These are phyloP conservation scores for Panthera leo DNA, from an alignment of 2,113 vertebrate genomes.

Conservation along the genomic window DNA sequence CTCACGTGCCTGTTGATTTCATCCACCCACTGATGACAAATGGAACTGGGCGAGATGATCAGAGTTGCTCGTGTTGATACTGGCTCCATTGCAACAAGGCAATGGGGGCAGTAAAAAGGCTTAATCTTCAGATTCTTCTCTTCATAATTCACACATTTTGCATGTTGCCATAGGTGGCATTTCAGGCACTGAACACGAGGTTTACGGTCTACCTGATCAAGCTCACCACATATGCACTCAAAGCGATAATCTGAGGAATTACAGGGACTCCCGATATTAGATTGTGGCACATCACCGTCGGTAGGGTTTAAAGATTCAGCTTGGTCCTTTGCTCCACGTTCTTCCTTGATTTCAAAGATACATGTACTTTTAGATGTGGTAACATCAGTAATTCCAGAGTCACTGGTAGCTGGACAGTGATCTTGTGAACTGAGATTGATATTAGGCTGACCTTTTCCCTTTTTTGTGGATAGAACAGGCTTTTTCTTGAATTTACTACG, in stretches of 20 bases:
- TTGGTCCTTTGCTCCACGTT: constrained; percentile 18
- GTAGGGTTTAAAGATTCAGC: constrained; percentile 61
- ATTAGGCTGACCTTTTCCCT: constrained; percentile 50
- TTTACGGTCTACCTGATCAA: constrained; percentile 92
- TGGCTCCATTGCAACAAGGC: constrained; percentile 97
- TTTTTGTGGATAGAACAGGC: constrained; percentile 1
- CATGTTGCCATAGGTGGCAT: constrained; percentile 97
- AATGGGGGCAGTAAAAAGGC: constrained; percentile 98
- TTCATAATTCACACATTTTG: constrained; percentile 97
- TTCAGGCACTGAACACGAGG: constrained; percentile 98
- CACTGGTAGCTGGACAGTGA: constrained; percentile 38
- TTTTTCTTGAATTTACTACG: constrained; percentile 64
- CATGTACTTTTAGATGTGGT: constrained; percentile 40
- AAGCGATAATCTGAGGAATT: constrained; percentile 93
- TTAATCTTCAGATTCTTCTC: constrained; percentile 92
- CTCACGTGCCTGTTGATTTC: constrained; percentile 97
- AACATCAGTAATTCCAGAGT: background rate
- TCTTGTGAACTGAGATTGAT: constrained; percentile 12
- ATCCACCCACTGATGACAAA: constrained; percentile 99
- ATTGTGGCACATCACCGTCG: constrained; percentile 49
- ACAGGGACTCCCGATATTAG: constrained; percentile 84
- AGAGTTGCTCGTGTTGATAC: constrained; percentile 96
- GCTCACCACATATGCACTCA: constrained; percentile 97
- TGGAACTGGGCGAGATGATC: constrained; percentile 98
- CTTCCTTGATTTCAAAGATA: constrained; percentile 46